Evolutionary conservation across 2,888 invertebrate species (phyloP), one percentile per base, ranked within the genome.

Genomic region (Nebria brevicollis): DNA sequence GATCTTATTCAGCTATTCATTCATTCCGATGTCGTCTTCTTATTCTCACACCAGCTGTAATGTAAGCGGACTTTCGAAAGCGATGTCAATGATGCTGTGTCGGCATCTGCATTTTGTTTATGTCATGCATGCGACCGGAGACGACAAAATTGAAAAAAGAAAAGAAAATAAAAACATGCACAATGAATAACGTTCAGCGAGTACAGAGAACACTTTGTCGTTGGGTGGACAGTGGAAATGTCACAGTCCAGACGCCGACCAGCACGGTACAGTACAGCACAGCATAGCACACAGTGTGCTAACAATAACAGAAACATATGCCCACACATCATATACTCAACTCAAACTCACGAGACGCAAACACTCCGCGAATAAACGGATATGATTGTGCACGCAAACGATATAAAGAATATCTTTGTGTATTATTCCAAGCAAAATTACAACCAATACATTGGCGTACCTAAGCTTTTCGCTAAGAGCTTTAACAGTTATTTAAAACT

Each of bases 161-260:
- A 70, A 70, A 13, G 42, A 41, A 73, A 73, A 41, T 26, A 42
- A 73, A 73, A 41, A 43, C 41, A 73, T 41, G 42, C 20, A 73
- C 73, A 73, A 73, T 73, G 73, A 26, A 15, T 13, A 11, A 15
- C 73, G 41, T 73, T 73, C 73, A 73, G 43, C 54, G 54, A 73
- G 42, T 41, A 73, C 73, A 73, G 73, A 73, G 42, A 41, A 20
- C 41, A 73, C 73, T 73, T 73, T 73, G 73, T 73, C 73, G 73
- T 26, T 15, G 34, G 43, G 73, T 73, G 73, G 73, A 73, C 73
- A 73, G 73, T 41, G 41, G 26, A 73, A 26, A 73, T 79, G 79
- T 79, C 75, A 79, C 79, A 74, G 79, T 75, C 79, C 78, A 78
- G 78, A 78, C 77, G 64, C 25, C 65, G 72, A 26, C 72, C 54